Base-by-base conservation (phyloP, 2,888 invertebrate genomes). In the Lacanobia oleracea region DNA sequence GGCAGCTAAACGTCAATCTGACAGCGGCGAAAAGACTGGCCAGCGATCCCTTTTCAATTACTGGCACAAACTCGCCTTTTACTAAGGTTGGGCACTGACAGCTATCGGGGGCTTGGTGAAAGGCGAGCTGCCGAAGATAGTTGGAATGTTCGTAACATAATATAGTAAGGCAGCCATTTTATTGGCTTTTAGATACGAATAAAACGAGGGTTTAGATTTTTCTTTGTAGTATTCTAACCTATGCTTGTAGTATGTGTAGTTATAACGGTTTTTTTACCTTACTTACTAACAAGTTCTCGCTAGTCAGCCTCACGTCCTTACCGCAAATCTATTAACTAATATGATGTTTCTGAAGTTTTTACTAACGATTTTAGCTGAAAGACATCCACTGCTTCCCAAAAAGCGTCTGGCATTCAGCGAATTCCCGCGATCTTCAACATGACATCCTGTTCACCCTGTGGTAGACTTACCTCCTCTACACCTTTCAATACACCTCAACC, bases 31-130 rank as follows among this genome's bases (percentile, higher is more conserved):
- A 80, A 65, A 66, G 60, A 69, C 75, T 76, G 66, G 73, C 66
- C 71, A 64, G 71, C 80, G 83, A 85, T 84, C 83, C 83, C 77
- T 82, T 84, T 78, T 84, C 85, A 84, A 85, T 84, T 80, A 82
- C 79, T 60, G 59, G 33, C 60, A 51, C 53, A 65, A 62, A 79
- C 69, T 73, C 51, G 69, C 73, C 54, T 70, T 80, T 68, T 71
- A 65, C 43, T 51, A 60, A 59, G 57, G 37, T 21, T 57, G 50
- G 21, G 50, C n/a, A 59, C 56, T 76, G 65, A 69, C 72, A 74
- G 71, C 78, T 75, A 56, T 74, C 33, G 53, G 65, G 56, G 43
- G 21, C 21, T 61, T 81, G 67, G 45, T 67, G 67, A 70, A 67
- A 67, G 21, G 48, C 64, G 56, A 62, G 61, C 61, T 48, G 16